Base-by-base conservation (phyloP, 2,888 invertebrate genomes). In the Artemia sp. region DNA sequence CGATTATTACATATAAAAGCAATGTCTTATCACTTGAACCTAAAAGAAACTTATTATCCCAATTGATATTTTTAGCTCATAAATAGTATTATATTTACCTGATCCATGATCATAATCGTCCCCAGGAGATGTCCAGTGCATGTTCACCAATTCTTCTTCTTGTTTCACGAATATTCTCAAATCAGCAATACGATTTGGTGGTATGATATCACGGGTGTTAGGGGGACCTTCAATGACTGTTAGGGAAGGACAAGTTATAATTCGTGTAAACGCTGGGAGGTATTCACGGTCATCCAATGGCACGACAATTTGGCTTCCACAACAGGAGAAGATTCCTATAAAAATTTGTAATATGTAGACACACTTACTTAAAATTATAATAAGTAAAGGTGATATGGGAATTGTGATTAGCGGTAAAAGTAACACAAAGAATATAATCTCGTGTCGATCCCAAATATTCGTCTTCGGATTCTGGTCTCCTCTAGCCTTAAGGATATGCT, bases 81-180 rank as follows among this genome's bases (percentile, higher is more conserved):
- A 38, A 38, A 38, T 38, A 38, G 38, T 38, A 38, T 38, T 38
- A 38, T 24, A 51, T 19, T 70, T 70, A 70, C 70, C 70, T 9
- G 69, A 73, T 11, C 77, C 78, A 66, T 74, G 73, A 72, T 78
- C 78, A 68, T 74, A 75, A 71, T 78, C 77, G 64, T 76, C 77
- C 67, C 78, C 85, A 0, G 85, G 84, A 5, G 84, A 81, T 1
- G 84, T 84, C 83, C 85, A 85, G 0, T 79, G 78, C 10, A 85
- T 76, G 12, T 81, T 78, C 2, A 82, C 78, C 71, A 81, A 81
- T 58, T 80, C 80, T 73, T 81, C 80, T 51, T 80, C 78, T 0
- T 79, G 76, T 14, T 81, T 74, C 1, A 81, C 76, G 38, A 81
- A 79, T 0, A 80, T 81, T 68, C 77, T 77, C 12, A 85, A 76